Conservation (phyloP, 2,113 vertebrate genomes). For the Trachemys scripta region DNA sequence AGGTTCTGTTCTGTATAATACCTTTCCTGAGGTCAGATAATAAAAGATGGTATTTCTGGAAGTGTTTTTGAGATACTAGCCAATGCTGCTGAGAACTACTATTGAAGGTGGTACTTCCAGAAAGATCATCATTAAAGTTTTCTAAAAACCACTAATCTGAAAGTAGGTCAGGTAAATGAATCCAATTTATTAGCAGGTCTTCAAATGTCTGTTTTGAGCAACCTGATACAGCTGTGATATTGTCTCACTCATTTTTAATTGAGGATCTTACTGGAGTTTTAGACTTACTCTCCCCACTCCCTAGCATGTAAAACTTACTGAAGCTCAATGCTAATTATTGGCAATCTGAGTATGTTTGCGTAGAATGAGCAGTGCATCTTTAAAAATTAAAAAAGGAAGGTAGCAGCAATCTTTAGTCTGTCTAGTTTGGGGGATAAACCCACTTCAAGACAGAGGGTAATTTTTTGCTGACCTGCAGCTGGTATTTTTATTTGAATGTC, state of each 20-base stretch:
- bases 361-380: background rate
- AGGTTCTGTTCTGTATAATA: background rate
- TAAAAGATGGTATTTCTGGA: background rate
- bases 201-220: background rate
- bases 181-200: background rate
- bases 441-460: background rate
- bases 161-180: background rate
- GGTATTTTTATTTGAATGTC: background rate
- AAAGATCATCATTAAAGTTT: background rate
- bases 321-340: background rate
- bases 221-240: background rate
- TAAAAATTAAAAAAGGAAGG: background rate
- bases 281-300: background rate
- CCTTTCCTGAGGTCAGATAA: background rate
- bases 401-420: background rate
- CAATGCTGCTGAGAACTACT: background rate
- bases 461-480: background rate
- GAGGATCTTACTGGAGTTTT: background rate
- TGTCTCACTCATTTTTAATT: background rate
- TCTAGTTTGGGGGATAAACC: background rate
- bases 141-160: rapidly evolving
- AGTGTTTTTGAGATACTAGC: background rate
- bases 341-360: background rate
- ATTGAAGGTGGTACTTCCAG: rapidly evolving
- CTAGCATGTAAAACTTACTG: background rate